Conservation (phyloP, 2,888 invertebrate species). For the Nipponacmea schrenckii region DNA sequence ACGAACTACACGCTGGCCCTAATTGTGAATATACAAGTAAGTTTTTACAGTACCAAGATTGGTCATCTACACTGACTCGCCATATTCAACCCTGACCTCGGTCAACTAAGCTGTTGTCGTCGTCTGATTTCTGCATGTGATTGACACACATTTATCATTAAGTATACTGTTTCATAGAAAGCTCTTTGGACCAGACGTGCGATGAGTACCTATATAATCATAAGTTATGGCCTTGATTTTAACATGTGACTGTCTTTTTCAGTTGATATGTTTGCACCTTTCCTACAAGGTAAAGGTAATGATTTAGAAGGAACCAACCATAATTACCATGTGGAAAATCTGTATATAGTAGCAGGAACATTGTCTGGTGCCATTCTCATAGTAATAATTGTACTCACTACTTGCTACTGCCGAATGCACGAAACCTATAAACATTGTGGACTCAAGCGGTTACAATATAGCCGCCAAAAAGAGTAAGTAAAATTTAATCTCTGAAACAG, state of each 20-base stretch:
- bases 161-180: too few relatives aligned
- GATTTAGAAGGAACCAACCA: conserved; percentile 24
- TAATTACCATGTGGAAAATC: conserved; percentile 75
- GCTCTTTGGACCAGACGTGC: too few relatives aligned
- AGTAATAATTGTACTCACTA: conserved; percentile 80
- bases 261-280: conserved; percentile 53
- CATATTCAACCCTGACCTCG: too few relatives aligned
- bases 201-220: too few relatives aligned
- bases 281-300: conserved; percentile 37
- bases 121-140: too few relatives aligned
- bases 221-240: too few relatives aligned
- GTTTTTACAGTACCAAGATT: too few relatives aligned
- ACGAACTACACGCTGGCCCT: conserved; percentile 45
- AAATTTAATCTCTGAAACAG: neutral
- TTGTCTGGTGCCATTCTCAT: conserved; percentile 80
- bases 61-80: too few relatives aligned
- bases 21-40: conserved; percentile 59
- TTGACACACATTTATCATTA: too few relatives aligned
- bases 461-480: conserved; percentile 32
- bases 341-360: conserved; percentile 83
- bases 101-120: too few relatives aligned
- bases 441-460: conserved; percentile 25
- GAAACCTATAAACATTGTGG: conserved; percentile 71
- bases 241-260: conserved; percentile 11
- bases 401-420: conserved; percentile 83